Conservation (phyloP, 2,797 vertebrate species). For the Galagoides demidoff region DNA sequence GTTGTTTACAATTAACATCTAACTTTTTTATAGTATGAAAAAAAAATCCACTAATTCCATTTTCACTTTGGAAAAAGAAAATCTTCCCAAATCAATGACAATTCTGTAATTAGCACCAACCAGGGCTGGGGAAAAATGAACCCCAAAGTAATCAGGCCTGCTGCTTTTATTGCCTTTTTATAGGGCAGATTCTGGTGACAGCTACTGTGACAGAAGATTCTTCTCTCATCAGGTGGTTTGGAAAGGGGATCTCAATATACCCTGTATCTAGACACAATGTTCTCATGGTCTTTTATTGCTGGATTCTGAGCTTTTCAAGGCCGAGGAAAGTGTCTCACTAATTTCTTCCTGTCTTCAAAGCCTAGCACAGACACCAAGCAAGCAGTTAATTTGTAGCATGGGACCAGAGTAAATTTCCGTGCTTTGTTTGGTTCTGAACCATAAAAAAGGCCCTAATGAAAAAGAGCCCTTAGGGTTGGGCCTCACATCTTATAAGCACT, state of each 20-base stretch:
- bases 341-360: neutral
- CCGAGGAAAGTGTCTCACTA: neutral
- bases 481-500: rapidly evolving
- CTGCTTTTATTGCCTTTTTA: neutral
- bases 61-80: neutral
- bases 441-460: neutral
- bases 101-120: neutral
- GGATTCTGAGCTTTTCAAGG: neutral
- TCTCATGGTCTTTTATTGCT: neutral
- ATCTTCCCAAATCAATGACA: neutral
- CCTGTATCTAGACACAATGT: neutral
- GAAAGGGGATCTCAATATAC: neutral
- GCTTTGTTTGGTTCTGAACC: neutral
- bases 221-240: neutral
- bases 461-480: neutral
- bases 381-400: neutral
- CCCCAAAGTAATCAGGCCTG: too few species aligned
- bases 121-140: neutral
- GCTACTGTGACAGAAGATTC: neutral
- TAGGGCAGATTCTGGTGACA: neutral
- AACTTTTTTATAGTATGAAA: neutral
- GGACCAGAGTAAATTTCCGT: neutral
- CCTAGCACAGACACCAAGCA: neutral
- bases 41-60: neutral
- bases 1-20: neutral